Percentiles rank a stretch among this genome's conserved stretches.
Conservation (phyloP, 2,797 vertebrate species). For the Falco rusticolus region DNA sequence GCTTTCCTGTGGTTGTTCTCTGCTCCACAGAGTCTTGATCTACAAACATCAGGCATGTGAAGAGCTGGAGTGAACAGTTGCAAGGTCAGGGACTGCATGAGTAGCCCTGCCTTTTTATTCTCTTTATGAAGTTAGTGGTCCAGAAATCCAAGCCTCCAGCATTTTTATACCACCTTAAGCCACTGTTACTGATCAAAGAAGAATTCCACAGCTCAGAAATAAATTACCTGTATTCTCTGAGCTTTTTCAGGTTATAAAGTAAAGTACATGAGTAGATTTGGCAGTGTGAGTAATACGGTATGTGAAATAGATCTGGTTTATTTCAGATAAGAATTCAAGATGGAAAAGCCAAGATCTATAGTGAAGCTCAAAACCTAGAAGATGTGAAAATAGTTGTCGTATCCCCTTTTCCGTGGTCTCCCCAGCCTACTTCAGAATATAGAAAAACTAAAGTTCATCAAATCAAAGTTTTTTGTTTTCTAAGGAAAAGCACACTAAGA, state of each 20-base stretch:
- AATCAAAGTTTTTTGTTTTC: background rate
- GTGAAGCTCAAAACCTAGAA: background rate
- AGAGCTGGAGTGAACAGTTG: background rate
- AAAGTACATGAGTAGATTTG: background rate
- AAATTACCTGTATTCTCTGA: background rate
- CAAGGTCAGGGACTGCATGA: background rate
- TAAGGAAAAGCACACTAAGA: too few relatives aligned
- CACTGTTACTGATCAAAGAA: background rate
- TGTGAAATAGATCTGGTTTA: background rate
- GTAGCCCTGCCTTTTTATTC: background rate
- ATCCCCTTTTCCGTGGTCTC: background rate
- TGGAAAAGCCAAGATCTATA: background rate
- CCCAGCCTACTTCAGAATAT: background rate
- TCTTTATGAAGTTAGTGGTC: background rate
- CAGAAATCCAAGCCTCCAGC: background rate
- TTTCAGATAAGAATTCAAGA: background rate
- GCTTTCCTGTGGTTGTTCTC: background rate
- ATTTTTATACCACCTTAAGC: background rate
- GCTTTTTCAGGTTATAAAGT: background rate
- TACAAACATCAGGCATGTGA: background rate
- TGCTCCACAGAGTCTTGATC: background rate
- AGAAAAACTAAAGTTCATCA: background rate
- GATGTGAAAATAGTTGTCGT: background rate
- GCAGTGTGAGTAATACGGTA: background rate
- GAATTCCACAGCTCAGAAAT: background rate